Evolutionary conservation across 1,140 invertebrate species (phyloP).

Genomic region (Papilio xuthus): DNA sequence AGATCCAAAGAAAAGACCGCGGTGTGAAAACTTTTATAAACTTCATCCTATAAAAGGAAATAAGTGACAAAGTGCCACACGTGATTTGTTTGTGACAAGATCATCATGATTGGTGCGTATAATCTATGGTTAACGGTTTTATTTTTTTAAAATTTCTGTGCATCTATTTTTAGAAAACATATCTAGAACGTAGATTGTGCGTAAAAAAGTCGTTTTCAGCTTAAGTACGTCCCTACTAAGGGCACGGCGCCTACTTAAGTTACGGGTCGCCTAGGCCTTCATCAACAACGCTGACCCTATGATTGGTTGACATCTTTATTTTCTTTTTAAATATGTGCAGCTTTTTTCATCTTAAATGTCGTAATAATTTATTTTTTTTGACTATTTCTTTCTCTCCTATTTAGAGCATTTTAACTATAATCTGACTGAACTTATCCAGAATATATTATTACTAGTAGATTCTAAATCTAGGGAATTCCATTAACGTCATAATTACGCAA

Average conservation of each 20-base stretch:
- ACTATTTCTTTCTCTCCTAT: background rate
- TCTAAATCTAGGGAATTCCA: background rate
- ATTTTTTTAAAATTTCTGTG: background rate
- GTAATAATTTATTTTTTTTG: too few species aligned
- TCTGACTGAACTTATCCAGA: too few species aligned
- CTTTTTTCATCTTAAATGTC: background rate
- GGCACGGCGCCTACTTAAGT: too few species aligned
- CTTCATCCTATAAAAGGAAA: constrained; percentile 18
- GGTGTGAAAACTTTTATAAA: constrained; percentile 18
- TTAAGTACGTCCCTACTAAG: too few species aligned
- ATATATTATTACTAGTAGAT: background rate
- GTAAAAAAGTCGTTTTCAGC: background rate
- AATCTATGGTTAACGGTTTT: background rate
- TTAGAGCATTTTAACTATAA: too few species aligned
- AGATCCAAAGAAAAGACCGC: constrained; percentile 25
- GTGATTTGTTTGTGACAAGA: constrained; percentile 38
- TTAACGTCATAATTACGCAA: background rate
- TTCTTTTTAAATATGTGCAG: background rate
- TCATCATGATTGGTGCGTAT: constrained; percentile 44
- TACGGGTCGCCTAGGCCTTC: too few species aligned
- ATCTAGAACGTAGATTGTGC: background rate
- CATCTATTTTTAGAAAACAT: background rate
- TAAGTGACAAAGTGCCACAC: constrained; percentile 30
- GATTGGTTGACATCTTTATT: background rate
- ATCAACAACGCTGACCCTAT: too few species aligned